These are phyloP conservation scores for Coregonus ussuriensis DNA, from an alignment of 2,797 vertebrate genomes.

Conservation along the genomic window DNA sequence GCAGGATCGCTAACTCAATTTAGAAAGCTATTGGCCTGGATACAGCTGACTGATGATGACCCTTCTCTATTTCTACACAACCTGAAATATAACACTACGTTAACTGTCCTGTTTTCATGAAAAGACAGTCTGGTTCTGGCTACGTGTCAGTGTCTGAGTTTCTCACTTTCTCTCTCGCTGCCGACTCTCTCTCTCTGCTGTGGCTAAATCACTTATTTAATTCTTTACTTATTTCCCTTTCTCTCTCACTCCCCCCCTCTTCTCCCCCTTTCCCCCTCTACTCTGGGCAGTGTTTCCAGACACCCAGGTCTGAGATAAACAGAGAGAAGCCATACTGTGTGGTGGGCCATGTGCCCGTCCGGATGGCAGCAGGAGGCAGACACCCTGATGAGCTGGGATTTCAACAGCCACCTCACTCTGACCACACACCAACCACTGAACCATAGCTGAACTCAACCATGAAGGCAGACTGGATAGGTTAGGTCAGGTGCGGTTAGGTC, in stretches of 20 bases:
- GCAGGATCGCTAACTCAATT: constrained; percentile 43
- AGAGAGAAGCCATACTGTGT: background rate
- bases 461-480: background rate
- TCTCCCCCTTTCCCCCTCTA: background rate
- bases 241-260: background rate
- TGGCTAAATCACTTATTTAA: too few relatives aligned
- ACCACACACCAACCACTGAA: background rate
- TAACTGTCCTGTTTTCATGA: constrained; percentile 9
- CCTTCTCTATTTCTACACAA: constrained; percentile 39
- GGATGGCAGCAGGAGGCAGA: background rate
- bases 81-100: constrained; percentile 40
- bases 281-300: constrained; percentile 3
- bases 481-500: background rate
- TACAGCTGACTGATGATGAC: constrained; percentile 28
- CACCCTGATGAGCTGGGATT: background rate
- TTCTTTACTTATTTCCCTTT: background rate
- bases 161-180: background rate
- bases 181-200: constrained; percentile 8
- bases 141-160: background rate
- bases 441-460: background rate
- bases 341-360: background rate
- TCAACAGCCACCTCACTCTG: background rate
- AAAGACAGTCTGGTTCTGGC: background rate
- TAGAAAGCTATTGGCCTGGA: constrained; percentile 24
- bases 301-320: background rate